Evolutionary conservation across 1,140 invertebrate species (phyloP), one percentile per base, ranked within the genome.

Genomic region (Tetramorium parvispinum): DNA sequence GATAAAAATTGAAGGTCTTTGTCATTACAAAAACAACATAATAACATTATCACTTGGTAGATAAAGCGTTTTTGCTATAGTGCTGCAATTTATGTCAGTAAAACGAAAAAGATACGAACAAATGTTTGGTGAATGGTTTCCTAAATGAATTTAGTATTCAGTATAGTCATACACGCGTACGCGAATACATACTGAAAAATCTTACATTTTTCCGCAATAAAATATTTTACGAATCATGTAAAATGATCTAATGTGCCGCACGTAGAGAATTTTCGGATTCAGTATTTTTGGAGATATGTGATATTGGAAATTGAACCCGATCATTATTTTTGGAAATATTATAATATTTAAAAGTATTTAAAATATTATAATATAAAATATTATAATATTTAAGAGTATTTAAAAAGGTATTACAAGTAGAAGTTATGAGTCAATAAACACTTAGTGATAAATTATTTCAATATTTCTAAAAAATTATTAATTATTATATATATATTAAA

Each of bases 331-430:
- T n/a, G n/a, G n/a, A n/a, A n/a, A n/a, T n/a, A n/a, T n/a, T n/a
- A n/a, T n/a, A n/a, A n/a, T n/a, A n/a, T n/a, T n/a, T n/a, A n/a
- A n/a, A n/a, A n/a, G n/a, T n/a, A n/a, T n/a, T n/a, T n/a, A n/a
- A n/a, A n/a, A n/a, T n/a, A n/a, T n/a, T n/a, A n/a, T n/a, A n/a
- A n/a, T n/a, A n/a, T n/a, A n/a, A n/a, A n/a, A n/a, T n/a, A n/a
- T n/a, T n/a, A n/a, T n/a, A n/a, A n/a, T n/a, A n/a, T n/a, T n/a
- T n/a, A n/a, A n/a, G n/a, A n/a, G n/a, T n/a, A n/a, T n/a, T n/a
- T n/a, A n/a, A 61, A 43, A 55, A 57, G 57, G 10, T 75, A 11
- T 57, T 75, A 57, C 53, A 24, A 76, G 32, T n/a, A 57, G 24
- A 37, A 24, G 3, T 24, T 11, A 7, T 5, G 18, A 24, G 32